A percentile compares a stretch with the other conserved stretches of the same genome.
phyloP scores from a whole-genome alignment of 2,797 vertebrate species.

The Thaleichthys pacificus region DNA sequence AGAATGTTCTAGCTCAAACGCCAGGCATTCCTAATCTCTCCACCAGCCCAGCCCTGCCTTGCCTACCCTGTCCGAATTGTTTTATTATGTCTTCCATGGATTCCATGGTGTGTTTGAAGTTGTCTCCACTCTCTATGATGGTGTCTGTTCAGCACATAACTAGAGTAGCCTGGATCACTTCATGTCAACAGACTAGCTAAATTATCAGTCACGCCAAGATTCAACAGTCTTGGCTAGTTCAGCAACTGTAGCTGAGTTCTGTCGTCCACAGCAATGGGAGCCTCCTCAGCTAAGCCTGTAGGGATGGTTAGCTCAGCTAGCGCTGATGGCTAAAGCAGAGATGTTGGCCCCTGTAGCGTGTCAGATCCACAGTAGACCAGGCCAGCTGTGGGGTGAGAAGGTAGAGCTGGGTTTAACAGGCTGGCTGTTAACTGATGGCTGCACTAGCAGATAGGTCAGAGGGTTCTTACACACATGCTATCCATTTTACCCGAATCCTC shows the following conservation, averaged over 20 bases:
- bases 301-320: neutral
- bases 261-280: neutral
- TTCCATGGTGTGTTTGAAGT: slow-evolving; percentile 38
- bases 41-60: slow-evolving; percentile 30
- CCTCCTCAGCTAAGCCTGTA: neutral
- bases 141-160: neutral
- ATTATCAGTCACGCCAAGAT: neutral
- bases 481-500: slow-evolving; percentile 11
- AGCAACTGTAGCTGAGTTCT: neutral
- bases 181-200: neutral
- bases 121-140: slow-evolving; percentile 11
- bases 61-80: slow-evolving; percentile 20
- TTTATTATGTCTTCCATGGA: slow-evolving; percentile 51
- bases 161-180: neutral
- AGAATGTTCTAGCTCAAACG: neutral
- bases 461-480: neutral
- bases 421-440: neutral
- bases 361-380: neutral
- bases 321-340: slow-evolving; percentile 7
- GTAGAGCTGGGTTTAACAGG: neutral
- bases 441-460: neutral
- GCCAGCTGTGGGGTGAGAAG: slow-evolving; percentile 3
- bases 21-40: slow-evolving; percentile 38
- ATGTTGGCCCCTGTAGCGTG: neutral
- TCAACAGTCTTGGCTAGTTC: neutral